Conservation (phyloP, 2,797 vertebrate species). For the Coregonus sp. region DNA sequence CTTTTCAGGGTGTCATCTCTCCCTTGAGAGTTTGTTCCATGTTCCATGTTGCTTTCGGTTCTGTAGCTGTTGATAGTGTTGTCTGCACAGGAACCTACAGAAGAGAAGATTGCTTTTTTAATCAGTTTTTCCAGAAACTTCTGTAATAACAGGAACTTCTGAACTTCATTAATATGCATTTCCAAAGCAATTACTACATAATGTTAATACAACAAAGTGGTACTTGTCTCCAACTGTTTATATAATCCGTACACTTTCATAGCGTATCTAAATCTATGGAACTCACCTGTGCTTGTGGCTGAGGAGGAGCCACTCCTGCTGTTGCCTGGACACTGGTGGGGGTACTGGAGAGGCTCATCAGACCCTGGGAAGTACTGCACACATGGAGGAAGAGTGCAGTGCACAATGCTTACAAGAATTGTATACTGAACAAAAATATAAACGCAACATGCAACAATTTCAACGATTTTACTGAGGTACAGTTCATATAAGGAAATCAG, state of each 20-base stretch:
- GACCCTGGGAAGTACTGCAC: slow-evolving; percentile 93
- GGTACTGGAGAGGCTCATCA: slow-evolving; percentile 89
- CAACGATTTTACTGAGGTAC: not conserved
- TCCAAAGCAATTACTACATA: not conserved
- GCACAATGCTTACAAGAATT: not conserved
- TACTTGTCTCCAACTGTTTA: not conserved
- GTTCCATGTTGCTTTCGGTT: slow-evolving; percentile 85
- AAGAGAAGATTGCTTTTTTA: not conserved
- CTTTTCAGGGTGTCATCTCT: slow-evolving; percentile 93
- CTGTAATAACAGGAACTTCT: not conserved
- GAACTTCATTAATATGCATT: not conserved
- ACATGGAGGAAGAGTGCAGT: slow-evolving; percentile 16
- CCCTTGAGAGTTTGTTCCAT: slow-evolving; percentile 75
- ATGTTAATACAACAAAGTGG: not conserved
- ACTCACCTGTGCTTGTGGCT: slow-evolving; percentile 88
- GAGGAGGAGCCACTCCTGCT: slow-evolving; percentile 71
- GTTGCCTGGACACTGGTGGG: slow-evolving; percentile 88
- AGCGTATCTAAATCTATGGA: not conserved
- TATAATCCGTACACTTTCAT: slow-evolving; percentile 11
- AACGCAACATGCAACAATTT: not conserved
- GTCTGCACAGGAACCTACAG: slow-evolving; percentile 86
- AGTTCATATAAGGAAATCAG: not conserved
- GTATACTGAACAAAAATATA: not conserved
- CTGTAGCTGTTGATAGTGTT: slow-evolving; percentile 86
- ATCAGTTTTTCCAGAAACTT: not conserved